Conservation (phyloP, 2,888 invertebrate species). For the Polyommatus icarus region DNA sequence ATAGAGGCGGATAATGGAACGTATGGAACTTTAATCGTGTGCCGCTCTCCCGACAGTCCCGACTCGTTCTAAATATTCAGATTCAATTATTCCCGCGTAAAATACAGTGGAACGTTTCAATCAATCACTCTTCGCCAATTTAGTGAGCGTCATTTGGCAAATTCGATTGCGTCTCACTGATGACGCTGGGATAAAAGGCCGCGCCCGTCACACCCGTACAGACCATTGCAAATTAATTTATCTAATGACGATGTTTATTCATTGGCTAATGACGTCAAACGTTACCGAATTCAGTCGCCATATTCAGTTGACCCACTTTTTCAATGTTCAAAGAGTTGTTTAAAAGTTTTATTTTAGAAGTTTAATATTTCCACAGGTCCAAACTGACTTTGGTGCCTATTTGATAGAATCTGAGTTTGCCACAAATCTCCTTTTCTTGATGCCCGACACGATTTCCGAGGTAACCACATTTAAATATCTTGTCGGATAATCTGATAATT, state of each 20-base stretch:
- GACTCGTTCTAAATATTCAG: constrained; percentile 57
- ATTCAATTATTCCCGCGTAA: constrained; percentile 64
- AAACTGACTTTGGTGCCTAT: neutral
- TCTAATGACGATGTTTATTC: constrained; percentile 57
- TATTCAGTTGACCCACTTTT: constrained; percentile 2
- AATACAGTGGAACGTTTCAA: constrained; percentile 65
- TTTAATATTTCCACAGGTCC: neutral
- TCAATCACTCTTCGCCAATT: constrained; percentile 75
- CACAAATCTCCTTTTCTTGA: too few relatives aligned
- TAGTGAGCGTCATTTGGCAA: constrained; percentile 73
- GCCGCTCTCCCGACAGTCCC: constrained; percentile 35
- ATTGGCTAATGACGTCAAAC: constrained; percentile 17
- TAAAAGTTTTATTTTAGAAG: neutral
- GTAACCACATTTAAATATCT: neutral
- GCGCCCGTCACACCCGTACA: constrained; percentile 62
- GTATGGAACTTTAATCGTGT: constrained; percentile 38
- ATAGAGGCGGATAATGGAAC: constrained; percentile 32
- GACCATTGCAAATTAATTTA: constrained; percentile 65
- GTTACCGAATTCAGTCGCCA: neutral
- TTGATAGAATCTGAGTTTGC: neutral
- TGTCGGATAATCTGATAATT: neutral
- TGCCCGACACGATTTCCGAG: too few relatives aligned
- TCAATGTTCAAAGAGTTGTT: neutral
- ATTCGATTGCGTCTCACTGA: constrained; percentile 72
- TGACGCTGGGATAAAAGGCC: constrained; percentile 68